These are phyloP conservation scores for Eutrigla gurnardus DNA, from an alignment of 2,797 vertebrate species.

Conservation along the genomic window DNA sequence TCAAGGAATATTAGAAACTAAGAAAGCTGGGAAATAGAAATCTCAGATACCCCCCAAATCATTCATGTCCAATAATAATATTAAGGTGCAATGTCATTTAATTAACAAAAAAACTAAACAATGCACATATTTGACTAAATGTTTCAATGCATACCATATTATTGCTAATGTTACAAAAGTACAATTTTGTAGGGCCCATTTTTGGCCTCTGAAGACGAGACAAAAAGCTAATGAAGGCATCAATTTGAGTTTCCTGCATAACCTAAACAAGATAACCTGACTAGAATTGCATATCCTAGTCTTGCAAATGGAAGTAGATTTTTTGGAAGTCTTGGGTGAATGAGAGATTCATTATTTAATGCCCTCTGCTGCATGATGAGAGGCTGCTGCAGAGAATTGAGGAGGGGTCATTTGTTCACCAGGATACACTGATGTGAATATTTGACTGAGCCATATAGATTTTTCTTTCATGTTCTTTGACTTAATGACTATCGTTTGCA, in stretches of 20 bases:
- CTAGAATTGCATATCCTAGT: constrained; percentile 26
- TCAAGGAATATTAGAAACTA: background rate
- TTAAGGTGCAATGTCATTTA: background rate
- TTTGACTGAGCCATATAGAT: constrained; percentile 20
- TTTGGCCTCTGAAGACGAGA: background rate
- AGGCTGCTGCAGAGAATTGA: constrained; percentile 45
- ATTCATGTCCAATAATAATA: background rate
- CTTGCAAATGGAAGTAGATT: constrained; percentile 33
- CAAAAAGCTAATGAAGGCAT: background rate
- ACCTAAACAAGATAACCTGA: constrained; percentile 4
- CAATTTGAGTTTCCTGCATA: constrained; percentile 15
- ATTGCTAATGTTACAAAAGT: constrained; percentile 14
- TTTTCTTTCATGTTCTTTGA: constrained; percentile 8
- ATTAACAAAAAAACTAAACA: background rate
- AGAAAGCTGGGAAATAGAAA: background rate
- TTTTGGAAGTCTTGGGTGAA: constrained; percentile 17
- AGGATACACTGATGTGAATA: constrained; percentile 3
- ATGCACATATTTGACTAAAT: background rate
- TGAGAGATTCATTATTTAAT: constrained; percentile 62
- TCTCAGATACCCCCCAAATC: background rate
- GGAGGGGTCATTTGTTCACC: constrained; percentile 40
- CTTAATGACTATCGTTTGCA: constrained; percentile 15
- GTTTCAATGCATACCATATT: background rate
- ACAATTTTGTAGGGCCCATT: background rate
- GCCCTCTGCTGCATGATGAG: constrained; percentile 38